phyloP scores from a whole-genome alignment of 2,113 vertebrate species.

The Brachyistius frenatus region DNA sequence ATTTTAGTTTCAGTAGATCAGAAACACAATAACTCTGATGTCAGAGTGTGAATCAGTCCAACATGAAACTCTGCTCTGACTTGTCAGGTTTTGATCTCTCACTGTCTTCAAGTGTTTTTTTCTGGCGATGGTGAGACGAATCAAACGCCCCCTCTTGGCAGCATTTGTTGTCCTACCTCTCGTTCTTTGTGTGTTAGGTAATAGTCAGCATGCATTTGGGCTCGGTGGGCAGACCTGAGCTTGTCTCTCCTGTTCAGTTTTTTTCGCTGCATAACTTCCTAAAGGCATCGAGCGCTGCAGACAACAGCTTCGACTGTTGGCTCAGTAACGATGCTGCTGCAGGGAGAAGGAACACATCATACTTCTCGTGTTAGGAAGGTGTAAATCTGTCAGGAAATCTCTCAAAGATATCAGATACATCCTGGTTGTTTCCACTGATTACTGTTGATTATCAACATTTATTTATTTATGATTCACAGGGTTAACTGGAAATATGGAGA shows the following conservation, averaged over 20 bases:
- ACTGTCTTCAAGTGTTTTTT: constrained; percentile 6
- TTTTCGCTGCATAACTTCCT: constrained; percentile 58
- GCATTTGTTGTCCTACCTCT: neutral
- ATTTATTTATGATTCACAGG: too few relatives aligned
- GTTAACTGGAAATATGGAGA: neutral
- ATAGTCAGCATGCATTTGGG: constrained; percentile 54
- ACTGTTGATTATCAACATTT: too few relatives aligned
- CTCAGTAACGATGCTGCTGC: constrained; percentile 2
- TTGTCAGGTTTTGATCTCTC: neutral
- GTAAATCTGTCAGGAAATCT: neutral
- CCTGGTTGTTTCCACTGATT: too few relatives aligned
- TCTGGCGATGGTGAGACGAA: constrained; percentile 34
- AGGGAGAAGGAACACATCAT: neutral
- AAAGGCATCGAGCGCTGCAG: constrained; percentile 25
- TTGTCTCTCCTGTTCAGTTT: constrained; percentile 35
- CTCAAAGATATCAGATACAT: neutral
- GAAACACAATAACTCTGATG: neutral
- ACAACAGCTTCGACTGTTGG: constrained; percentile 9
- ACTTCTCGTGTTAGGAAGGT: neutral
- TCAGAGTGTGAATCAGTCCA: neutral
- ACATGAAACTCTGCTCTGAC: constrained; percentile 4
- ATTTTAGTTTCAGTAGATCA: neutral
- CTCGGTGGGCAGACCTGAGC: constrained; percentile 63
- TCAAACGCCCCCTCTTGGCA: constrained; percentile 42
- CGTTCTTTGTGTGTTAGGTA: constrained; percentile 51